Evolutionary conservation across 2,888 invertebrate species (phyloP).

Genomic region (Drosophila longiperda): DNA sequence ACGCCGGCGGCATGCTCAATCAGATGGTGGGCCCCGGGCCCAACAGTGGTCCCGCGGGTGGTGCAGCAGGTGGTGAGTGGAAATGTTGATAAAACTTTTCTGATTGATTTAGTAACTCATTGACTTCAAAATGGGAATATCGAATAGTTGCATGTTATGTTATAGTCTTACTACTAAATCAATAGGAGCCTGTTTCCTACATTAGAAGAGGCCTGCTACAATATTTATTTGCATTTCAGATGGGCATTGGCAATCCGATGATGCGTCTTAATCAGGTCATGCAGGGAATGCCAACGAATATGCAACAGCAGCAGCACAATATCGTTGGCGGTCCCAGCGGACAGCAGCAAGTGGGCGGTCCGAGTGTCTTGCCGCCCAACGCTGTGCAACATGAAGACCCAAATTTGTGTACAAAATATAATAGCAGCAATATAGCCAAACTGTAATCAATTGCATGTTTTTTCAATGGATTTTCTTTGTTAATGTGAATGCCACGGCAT

Average conservation of each 20-base stretch:
- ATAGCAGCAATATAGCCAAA: slow-evolving; percentile 82
- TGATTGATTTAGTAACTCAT: background rate
- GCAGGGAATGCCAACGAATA: slow-evolving; percentile 82
- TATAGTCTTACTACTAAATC: no score
- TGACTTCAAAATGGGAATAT: background rate
- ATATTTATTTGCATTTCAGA: slow-evolving; percentile 52
- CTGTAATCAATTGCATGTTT: background rate
- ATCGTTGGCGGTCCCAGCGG: slow-evolving; percentile 75
- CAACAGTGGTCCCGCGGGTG: slow-evolving; percentile 83
- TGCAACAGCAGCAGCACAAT: slow-evolving; percentile 85
- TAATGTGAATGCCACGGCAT: background rate
- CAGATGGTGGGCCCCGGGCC: slow-evolving; percentile 80
- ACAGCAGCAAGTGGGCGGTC: slow-evolving; percentile 64
- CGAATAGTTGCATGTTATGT: no score
- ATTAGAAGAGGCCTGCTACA: no score
- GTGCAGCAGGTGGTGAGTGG: slow-evolving; percentile 50
- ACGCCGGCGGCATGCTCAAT: slow-evolving; percentile 76
- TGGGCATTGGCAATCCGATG: slow-evolving; percentile 84
- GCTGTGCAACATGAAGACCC: slow-evolving; percentile 79
- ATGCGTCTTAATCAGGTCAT: slow-evolving; percentile 85
- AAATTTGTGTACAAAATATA: no score
- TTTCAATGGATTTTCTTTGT: background rate
- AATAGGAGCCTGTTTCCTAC: no score
- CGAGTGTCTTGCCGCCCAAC: slow-evolving; percentile 74
- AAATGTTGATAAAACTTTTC: background rate